These are phyloP conservation scores for Patella pellucida DNA, from an alignment of 2,888 invertebrate genomes.

Conservation along the genomic window DNA sequence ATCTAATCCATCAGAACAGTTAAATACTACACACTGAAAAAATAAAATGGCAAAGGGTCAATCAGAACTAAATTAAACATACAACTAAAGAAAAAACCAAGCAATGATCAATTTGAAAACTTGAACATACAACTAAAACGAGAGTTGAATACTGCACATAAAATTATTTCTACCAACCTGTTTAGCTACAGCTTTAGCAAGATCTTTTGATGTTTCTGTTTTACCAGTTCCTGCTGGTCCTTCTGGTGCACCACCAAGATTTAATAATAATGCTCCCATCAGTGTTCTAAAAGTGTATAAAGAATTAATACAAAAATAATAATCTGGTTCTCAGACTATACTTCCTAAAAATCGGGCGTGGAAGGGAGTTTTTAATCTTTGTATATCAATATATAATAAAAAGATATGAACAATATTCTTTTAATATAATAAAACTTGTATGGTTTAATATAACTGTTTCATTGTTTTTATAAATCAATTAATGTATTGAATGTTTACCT, in stretches of 20 bases:
- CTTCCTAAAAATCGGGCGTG: too few relatives aligned
- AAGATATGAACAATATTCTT: too few relatives aligned
- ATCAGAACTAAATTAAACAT: constrained; percentile 5
- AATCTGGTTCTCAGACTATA: too few relatives aligned
- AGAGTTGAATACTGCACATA: background rate
- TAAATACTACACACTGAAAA: constrained; percentile 70
- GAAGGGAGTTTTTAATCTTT: too few relatives aligned
- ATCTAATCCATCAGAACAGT: constrained; percentile 71
- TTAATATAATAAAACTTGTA: too few relatives aligned
- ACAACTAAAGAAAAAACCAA: too few relatives aligned
- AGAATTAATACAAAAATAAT: background rate
- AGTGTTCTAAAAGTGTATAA: constrained; percentile 58
- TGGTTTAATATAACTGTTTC: background rate
- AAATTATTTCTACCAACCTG: constrained; percentile 49
- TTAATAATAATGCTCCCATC: constrained; percentile 69
- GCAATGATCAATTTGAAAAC: too few relatives aligned
- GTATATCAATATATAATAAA: too few relatives aligned
- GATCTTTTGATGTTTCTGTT: constrained; percentile 71
- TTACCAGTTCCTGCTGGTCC: constrained; percentile 71
- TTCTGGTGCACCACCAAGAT: constrained; percentile 70
- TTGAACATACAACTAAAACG: background rate
- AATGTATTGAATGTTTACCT: constrained; percentile 44
- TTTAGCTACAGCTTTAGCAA: constrained; percentile 71
- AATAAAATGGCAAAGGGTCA: constrained; percentile 9
- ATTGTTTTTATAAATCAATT: too few relatives aligned